Conservation (phyloP, 2,113 vertebrate genomes). For the Paramisgurnus dabryanus region DNA sequence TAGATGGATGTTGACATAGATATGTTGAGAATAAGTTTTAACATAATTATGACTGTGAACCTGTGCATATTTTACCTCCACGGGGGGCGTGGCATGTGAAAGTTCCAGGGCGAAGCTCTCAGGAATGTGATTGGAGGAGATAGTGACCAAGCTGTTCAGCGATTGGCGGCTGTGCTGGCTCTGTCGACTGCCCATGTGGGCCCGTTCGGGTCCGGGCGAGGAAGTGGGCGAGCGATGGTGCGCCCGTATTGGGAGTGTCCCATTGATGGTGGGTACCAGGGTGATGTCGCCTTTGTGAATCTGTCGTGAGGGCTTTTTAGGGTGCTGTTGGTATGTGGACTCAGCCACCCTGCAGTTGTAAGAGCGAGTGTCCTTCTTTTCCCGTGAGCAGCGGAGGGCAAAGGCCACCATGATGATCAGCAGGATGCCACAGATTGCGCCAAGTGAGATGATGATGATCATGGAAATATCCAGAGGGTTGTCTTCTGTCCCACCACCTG, state of each 20-base stretch:
- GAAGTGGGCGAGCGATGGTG: conserved; percentile 90
- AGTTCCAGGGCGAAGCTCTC: conserved; percentile 95
- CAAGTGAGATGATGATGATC: conserved; percentile 91
- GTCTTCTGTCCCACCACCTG: conserved; percentile 70
- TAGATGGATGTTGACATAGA: conserved; percentile 14
- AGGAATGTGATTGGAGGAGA: conserved; percentile 96
- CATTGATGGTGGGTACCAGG: conserved; percentile 89
- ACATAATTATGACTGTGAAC: too few species aligned
- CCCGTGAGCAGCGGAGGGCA: conserved; percentile 86
- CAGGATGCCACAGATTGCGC: conserved; percentile 83
- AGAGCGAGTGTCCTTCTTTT: conserved; percentile 93
- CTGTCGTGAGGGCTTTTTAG: conserved; percentile 90
- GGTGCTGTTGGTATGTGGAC: conserved; percentile 93
- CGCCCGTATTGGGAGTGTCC: conserved; percentile 91
- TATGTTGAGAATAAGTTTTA: not conserved
- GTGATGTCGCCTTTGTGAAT: conserved; percentile 98
- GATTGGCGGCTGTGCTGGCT: conserved; percentile 96
- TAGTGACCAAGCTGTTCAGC: conserved; percentile 95
- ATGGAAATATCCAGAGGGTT: conserved; percentile 81
- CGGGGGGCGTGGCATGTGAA: conserved; percentile 91
- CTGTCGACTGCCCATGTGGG: conserved; percentile 88
- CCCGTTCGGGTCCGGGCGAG: conserved; percentile 89
- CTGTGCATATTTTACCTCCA: conserved; percentile 84
- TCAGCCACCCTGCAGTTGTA: conserved; percentile 97
- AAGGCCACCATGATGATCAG: conserved; percentile 93